These are phyloP conservation scores for Syrmaticus mikado DNA, from an alignment of 2,113 vertebrate genomes.

Conservation along the genomic window DNA sequence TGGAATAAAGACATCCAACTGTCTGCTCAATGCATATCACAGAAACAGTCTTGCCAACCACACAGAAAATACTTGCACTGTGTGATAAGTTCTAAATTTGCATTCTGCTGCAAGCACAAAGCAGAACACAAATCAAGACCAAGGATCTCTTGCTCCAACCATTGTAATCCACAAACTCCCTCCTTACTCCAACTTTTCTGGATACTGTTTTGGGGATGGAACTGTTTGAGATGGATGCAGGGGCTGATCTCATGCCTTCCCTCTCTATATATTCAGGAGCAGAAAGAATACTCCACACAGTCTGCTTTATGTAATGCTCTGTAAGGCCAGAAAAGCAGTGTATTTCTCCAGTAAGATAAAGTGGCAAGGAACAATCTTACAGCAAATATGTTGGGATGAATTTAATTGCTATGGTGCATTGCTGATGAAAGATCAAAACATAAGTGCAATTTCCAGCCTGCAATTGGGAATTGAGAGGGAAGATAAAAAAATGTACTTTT, in stretches of 20 bases:
- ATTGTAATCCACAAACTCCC: neutral
- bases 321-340: neutral
- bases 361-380: neutral
- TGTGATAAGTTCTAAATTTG: neutral
- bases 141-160: neutral
- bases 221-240: neutral
- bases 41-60: neutral
- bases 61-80: neutral
- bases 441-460: neutral
- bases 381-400: neutral
- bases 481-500: neutral
- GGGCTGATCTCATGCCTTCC: neutral
- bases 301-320: neutral
- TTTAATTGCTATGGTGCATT: neutral
- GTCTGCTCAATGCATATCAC: neutral
- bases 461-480: neutral
- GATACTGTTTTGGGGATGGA: neutral
- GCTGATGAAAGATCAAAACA: neutral
- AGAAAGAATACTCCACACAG: neutral
- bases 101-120: constrained; percentile 6
- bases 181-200: neutral
- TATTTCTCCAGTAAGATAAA: neutral
- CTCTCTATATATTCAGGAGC: neutral
- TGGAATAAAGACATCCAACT: neutral
- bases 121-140: neutral